Base-by-base conservation (phyloP, 1,140 invertebrate species). In the Aphelenchoides fujianensis region DNA sequence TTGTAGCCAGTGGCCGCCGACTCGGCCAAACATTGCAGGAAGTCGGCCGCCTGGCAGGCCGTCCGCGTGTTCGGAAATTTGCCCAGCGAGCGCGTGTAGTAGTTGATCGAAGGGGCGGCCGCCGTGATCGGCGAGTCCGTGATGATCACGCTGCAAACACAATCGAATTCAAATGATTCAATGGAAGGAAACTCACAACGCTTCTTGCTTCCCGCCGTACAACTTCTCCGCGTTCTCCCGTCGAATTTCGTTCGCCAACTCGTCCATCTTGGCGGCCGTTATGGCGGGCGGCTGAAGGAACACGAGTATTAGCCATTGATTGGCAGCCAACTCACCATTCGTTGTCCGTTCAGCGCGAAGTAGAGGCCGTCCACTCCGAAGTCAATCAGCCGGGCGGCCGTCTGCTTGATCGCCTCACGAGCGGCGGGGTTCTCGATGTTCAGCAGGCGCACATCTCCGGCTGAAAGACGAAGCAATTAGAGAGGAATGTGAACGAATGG, bases 301-400 rank as follows among this genome's bases (percentile, higher is more conserved):
- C 23, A 16, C 23, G 12, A 12, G 23, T 48, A 16, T 48, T 23
- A 23, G 23, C 23, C 12, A 23, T 23, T 48, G 41, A 12, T 48
- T 48, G 12, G 12, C 41, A 16, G 12, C 30, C n/a, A 1, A 61
- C 59, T 61, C 36, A 61, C 59, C n/a, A 19, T 30, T 19, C n/a
- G 2, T 34, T 19, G 31, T 31, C 63, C 63, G 36, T 66, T 41
- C 53, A 16, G 34, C n/a, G 67, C 67, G 23, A 69, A 69, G 30
- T 69, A 16, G 16, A 69, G 23, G 12, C 68, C 68, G 54, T 70
- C 68, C 23, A 70, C 68, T n/a, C 68, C 68, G 1, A 31, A 71
- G 12, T 72, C 31, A 19, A 70, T 19, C 1, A 70, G 30, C 31
- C 72, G n/a, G n/a, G 23, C 31, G 0, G 68, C 68, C n/a, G 68